Base-by-base conservation (phyloP, 2,888 invertebrate species). In the Dolichopus griseipennis region DNA sequence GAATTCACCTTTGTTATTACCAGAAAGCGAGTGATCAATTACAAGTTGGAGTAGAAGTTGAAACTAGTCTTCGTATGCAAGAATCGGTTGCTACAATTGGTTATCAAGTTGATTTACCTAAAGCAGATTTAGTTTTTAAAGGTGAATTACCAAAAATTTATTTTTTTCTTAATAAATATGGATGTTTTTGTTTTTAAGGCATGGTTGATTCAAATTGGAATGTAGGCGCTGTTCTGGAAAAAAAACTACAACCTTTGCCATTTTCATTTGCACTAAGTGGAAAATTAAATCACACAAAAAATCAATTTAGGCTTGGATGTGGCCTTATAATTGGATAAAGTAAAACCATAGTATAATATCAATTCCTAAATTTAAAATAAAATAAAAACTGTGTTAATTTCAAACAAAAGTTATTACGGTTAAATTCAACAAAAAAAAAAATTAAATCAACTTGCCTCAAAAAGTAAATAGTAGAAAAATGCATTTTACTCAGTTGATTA, bases 31-130 rank as follows among this genome's bases (percentile, higher is more conserved):
- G 92, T 80, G 93, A 94, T 78, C 93, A 95, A 78, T 83, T 95
- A 71, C 89, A 87, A 85, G 84, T 98, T 73, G 98, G 97, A 67
- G 95, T 95, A 0, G 98, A 99, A 81, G 86, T 97, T 75, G 97
- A 97, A 83, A 92, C 96, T 8, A 95, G 93, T 78, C 87, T 93
- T 77, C 86, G 94, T 75, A 88, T 93, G 81, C 92, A 93, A 82
- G 96, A 97, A 81, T 91, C 95, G 1, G 89, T 91, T 7, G 94
- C 94, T 68, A 92, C 95, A 5, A 85, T 97, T 74, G 97, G 92
- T 15, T 98, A 98, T 83, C 96, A 97, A 83, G 88, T 93, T 72
- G 96, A 96, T 81, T 86, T 98, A 79, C 96, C 97, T 65, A 95
- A 95, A 81, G 95, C 96, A 67, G 95, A 97, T 81, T 87, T 96